phyloP scores from a whole-genome alignment of 2,113 vertebrate species.

The Poeciliopsis prolifica region DNA sequence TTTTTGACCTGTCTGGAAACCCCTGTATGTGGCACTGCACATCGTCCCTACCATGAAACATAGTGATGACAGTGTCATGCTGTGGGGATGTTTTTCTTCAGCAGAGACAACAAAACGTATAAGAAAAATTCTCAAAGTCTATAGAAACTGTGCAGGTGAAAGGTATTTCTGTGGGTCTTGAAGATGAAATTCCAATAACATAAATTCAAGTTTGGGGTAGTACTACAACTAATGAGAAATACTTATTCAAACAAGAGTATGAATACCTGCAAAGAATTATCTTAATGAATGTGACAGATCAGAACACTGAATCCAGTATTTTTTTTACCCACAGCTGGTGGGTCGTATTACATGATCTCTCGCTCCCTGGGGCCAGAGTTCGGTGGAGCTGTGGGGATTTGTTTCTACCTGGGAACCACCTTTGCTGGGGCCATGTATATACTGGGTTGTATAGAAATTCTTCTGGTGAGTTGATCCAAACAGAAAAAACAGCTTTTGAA shows the following conservation, averaged over 20 bases:
- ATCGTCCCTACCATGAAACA: too few relatives aligned
- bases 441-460: conserved; percentile 96
- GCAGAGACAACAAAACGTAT: too few relatives aligned
- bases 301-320: conserved; percentile 15
- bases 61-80: too few relatives aligned
- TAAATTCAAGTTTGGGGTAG: background rate
- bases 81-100: too few relatives aligned
- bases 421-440: conserved; percentile 99
- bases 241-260: background rate
- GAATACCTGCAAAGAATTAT: background rate
- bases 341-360: conserved; percentile 99
- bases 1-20: too few relatives aligned
- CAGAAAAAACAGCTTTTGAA: background rate
- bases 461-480: conserved; percentile 84
- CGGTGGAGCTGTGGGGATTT: conserved; percentile 96
- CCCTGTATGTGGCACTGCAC: too few relatives aligned
- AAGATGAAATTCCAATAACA: too few relatives aligned
- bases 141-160: too few relatives aligned
- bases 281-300: background rate
- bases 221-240: background rate
- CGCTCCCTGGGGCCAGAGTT: conserved; percentile 97
- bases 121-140: too few relatives aligned
- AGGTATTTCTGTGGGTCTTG: too few relatives aligned
- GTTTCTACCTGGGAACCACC: conserved; percentile 98
- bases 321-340: conserved; percentile 85